Base-by-base conservation (phyloP, 2,113 vertebrate genomes). In the Bathybates hornii region DNA sequence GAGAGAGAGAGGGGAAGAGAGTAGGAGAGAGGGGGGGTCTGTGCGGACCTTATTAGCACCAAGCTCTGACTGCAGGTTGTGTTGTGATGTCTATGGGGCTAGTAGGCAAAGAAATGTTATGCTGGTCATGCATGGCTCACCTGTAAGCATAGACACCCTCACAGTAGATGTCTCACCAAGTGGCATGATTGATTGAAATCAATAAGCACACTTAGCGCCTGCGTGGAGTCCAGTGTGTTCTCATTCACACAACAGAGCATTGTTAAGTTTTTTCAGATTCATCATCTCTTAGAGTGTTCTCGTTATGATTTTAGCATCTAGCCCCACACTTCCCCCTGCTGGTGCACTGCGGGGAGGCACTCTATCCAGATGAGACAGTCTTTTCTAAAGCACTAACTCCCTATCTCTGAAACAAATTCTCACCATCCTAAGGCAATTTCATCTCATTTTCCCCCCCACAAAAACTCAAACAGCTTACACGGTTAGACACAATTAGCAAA, bases 271-370 rank as follows among this genome's bases (percentile, higher is more conserved):
- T n/a, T 41, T 24, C n/a, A 50, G 24, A 78, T 7, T 61, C 36
- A 21, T 17, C 19, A 21, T 12, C 36, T 57, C 4, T 76, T 16
- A 17, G 21, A 54, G 27, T 34, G 24, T 9, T 57, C 4, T 7
- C 17, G 38, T 19, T 4, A 27, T 38, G 7, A 73, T 27, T 82
- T n/a, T 7, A 79, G 13, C 53, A 16, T 83, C 48, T 3, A 41
- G 83, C 29, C 7, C 48, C 81, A 86, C 89, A 83, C 89, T 88
- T 59, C 92, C 92, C 86, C 87, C 93, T 90, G 52, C 54, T 76
- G 94, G 90, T 29, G 9, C 12, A 38, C 4, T 16, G 17, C 1
- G 10, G 19, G 14, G 8, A 34, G 54, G 3, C 16, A 56, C 56
- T 21, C n/a, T 24, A 21, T 34, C 54, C 24, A 32, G 19, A 78